Evolutionary conservation across 2,797 vertebrate species (phyloP).

Genomic region (Propithecus deckenii): DNA sequence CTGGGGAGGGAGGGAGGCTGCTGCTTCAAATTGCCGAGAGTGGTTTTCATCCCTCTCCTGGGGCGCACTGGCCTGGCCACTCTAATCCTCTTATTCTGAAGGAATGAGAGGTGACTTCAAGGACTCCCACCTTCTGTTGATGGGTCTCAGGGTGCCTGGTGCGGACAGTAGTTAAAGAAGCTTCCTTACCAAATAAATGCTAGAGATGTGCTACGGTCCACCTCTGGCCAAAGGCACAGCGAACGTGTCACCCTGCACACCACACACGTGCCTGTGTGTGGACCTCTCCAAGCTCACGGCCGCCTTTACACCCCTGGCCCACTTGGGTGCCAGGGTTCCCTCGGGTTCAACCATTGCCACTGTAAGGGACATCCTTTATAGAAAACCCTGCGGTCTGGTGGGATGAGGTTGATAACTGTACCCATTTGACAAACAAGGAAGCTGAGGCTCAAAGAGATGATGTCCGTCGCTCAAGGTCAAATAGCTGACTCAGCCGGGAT

Average conservation of each 20-base stretch:
- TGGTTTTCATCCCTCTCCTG: neutral
- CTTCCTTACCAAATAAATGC: neutral
- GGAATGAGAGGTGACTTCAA: neutral
- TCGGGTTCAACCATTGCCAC: neutral
- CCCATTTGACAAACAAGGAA: neutral
- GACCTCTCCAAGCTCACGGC: no score
- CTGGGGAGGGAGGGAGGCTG: no score
- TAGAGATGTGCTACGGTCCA: rapidly evolving
- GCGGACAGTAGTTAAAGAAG: rapidly evolving
- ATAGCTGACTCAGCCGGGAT: neutral
- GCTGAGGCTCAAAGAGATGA: neutral
- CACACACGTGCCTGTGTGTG: rapidly evolving
- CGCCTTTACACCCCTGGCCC: no score
- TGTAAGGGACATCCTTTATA: rapidly evolving
- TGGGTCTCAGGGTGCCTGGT: neutral
- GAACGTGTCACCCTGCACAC: neutral
- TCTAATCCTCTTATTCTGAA: neutral
- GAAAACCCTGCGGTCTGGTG: neutral
- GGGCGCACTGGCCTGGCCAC: rapidly evolving
- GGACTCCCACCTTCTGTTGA: neutral
- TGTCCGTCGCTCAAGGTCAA: neutral
- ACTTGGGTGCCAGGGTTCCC: rapidly evolving
- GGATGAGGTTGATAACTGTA: neutral
- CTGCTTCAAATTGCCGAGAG: neutral
- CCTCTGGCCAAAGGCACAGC: neutral